Base-by-base conservation (phyloP, 1,140 invertebrate species). In the Metopolophium dirhodum region DNA sequence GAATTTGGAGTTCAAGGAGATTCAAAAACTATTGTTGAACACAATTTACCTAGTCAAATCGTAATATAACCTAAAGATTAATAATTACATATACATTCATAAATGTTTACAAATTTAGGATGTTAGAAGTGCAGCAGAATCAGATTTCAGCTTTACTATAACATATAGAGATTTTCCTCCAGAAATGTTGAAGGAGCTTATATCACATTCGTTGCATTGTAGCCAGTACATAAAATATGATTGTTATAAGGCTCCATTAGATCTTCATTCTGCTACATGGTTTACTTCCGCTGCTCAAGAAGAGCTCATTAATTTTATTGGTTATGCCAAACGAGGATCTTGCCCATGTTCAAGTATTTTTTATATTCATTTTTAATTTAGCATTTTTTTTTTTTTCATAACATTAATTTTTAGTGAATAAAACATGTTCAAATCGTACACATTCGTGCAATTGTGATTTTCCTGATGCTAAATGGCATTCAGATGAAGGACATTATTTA, bases 201-300 rank as follows among this genome's bases (percentile, higher is more conserved):
- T 99, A 54, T 97, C 97, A 0, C 98, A 98, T 95, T 99, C 98
- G 1, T 96, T 98, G 68, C 97, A 97, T 95, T 99, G 98, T 94
- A 97, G 97, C 93, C 98, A 99, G 95, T 97, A 98, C 94, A 97
- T 99, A 47, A 98, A 98, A 94, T 99, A 99, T 94, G 98, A 98
- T 94, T 99, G 98, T 94, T 97, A 97, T 94, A 97, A 97, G 95
- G 98, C 98, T 20, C 98, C 98, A 30, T 95, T 99, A 90, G 97
- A 98, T 94, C 95, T 99, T 37, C 98, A 98, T 94, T 97, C 97
- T 77, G 97, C 98, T 26, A 98, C 98, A 0, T 99, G 98, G 98
- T 98, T 99, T 95, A 96, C 97, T 93, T 97, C 97, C 77, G 98
- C 97, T 7, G 97, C 96, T 51, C 96, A 96, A 93, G 96, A 97